phyloP scores from a whole-genome alignment of 2,113 vertebrate species.

The rabbit (Oryctolagus cuniculus) region DNA sequence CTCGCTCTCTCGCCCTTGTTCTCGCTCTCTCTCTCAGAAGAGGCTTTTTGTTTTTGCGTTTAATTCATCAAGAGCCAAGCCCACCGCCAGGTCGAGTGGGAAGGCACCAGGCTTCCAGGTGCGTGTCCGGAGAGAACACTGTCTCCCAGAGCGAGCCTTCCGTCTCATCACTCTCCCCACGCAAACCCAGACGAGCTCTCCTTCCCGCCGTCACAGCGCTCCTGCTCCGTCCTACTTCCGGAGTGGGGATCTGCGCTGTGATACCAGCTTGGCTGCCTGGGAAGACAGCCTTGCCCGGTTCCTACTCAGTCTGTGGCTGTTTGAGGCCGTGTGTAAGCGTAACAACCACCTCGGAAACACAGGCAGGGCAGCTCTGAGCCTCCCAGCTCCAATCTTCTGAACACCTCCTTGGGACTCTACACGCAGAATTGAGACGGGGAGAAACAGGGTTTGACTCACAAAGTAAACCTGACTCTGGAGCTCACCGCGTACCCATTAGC shows the following conservation, averaged over 20 bases:
- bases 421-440: background rate
- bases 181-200: background rate
- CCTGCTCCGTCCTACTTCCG: background rate
- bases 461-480: too few species aligned
- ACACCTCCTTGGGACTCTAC: background rate
- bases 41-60: background rate
- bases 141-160: background rate
- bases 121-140: background rate
- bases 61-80: background rate
- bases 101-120: background rate
- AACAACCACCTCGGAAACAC: background rate
- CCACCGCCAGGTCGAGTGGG: background rate
- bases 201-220: background rate
- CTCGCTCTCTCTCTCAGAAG: background rate
- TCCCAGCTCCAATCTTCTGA: background rate
- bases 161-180: background rate
- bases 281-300: background rate
- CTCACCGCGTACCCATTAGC: too few species aligned
- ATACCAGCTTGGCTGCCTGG: too few species aligned
- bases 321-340: background rate
- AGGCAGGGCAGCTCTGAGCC: background rate
- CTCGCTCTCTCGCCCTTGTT: background rate
- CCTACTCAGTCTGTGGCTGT: background rate
- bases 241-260: too few species aligned
- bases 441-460: too few species aligned